Conservation (phyloP, 2,888 invertebrate genomes). For the Limenitis camilla region DNA sequence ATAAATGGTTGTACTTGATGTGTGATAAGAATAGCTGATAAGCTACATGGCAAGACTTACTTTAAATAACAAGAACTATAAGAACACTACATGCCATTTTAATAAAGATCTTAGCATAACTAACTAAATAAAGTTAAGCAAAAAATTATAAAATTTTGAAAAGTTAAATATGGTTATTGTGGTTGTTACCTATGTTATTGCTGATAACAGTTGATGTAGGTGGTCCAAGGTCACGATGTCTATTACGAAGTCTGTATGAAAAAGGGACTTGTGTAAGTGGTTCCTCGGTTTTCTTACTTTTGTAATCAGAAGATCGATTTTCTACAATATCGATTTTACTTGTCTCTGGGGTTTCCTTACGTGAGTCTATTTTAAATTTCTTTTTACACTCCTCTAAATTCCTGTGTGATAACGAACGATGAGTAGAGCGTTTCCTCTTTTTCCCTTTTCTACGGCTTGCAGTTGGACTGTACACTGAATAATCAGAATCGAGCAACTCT, state of each 20-base stretch:
- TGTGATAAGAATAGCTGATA: conserved; percentile 55
- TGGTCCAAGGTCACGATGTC: conserved; percentile 50
- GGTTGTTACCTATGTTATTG: conserved; percentile 51
- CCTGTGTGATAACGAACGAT: conserved; percentile 57
- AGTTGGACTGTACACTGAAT: conserved; percentile 67
- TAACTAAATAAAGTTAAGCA: too few relatives aligned
- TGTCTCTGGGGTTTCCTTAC: conserved; percentile 49
- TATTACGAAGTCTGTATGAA: conserved; percentile 49
- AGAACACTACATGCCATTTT: neutral
- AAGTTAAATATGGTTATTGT: too few relatives aligned
- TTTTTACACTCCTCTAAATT: conserved; percentile 58
- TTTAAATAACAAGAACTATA: conserved; percentile 18
- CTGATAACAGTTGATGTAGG: conserved; percentile 55
- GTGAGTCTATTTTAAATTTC: conserved; percentile 72
- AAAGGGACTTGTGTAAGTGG: conserved; percentile 37
- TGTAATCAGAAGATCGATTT: conserved; percentile 40
- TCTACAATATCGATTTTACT: conserved; percentile 37
- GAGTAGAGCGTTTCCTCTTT: conserved; percentile 62
- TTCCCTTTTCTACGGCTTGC: conserved; percentile 60
- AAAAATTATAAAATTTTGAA: too few relatives aligned
- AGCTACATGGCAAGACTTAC: conserved; percentile 30
- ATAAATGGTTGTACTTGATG: conserved; percentile 55
- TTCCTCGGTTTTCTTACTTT: conserved; percentile 45
- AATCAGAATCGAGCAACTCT: conserved; percentile 65
- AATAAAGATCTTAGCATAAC: too few relatives aligned